A percentile compares a stretch with the other conserved stretches of the same genome.
Evolutionary conservation across 1,140 invertebrate genomes (phyloP).

Genomic region (Ericerus pela): DNA sequence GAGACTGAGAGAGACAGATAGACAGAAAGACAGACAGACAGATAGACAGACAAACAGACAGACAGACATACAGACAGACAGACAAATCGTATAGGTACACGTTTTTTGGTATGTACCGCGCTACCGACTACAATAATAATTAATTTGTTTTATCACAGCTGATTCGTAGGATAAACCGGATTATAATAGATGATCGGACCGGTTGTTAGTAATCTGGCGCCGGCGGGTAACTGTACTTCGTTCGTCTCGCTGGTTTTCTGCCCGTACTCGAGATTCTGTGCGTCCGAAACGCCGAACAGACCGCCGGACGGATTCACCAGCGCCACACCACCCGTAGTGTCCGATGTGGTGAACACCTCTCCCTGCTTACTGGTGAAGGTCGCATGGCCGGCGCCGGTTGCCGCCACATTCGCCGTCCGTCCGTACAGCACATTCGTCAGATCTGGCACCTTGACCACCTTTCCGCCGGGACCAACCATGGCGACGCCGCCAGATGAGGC

Average conservation of each 20-base stretch:
- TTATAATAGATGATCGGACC: conserved; percentile 53
- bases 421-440: conserved; percentile 34
- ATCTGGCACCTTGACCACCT: conserved; percentile 36
- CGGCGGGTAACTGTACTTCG: conserved; percentile 26
- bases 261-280: neutral
- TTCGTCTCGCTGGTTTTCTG: neutral
- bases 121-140: no score
- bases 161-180: conserved; percentile 13
- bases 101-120: no score
- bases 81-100: no score
- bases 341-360: neutral
- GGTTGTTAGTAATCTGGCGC: conserved; percentile 47
- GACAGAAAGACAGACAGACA: no score
- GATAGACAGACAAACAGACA: no score
- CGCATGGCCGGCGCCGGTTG: conserved; percentile 6
- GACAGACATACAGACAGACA: no score
- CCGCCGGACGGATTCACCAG: neutral
- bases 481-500: conserved; percentile 42
- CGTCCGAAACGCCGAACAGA: neutral
- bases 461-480: conserved; percentile 49
- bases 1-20: no score
- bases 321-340: neutral
- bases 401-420: neutral
- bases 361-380: neutral
- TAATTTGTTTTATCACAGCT: no score